A percentile compares a stretch with the other conserved stretches of the same genome.
Evolutionary conservation across 2,113 vertebrate species (phyloP).

Genomic region (Dermatemys mawii): DNA sequence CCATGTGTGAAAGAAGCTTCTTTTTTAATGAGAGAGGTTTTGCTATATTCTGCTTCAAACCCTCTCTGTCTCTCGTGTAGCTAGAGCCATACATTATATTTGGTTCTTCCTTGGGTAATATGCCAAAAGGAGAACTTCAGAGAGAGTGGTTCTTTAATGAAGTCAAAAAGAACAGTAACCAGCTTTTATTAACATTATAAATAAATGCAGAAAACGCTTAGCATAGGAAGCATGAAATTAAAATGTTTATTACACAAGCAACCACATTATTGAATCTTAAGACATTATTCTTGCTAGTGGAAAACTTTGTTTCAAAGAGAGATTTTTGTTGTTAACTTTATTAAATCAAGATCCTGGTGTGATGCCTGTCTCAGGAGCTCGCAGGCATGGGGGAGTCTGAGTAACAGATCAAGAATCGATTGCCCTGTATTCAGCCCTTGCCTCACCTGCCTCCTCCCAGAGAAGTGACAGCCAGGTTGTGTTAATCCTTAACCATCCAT

Average conservation of each 20-base stretch:
- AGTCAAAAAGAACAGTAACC: accelerated
- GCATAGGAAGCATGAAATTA: neutral
- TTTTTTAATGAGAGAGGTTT: neutral
- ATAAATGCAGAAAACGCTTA: neutral
- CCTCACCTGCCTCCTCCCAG: neutral
- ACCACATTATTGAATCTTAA: neutral
- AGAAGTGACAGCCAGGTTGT: accelerated
- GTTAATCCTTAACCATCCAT: accelerated
- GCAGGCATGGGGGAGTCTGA: too few species aligned
- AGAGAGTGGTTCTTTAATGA: neutral
- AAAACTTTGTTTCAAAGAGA: neutral
- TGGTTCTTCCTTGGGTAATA: neutral
- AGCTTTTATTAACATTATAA: neutral
- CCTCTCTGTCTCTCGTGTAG: neutral
- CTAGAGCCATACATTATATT: neutral
- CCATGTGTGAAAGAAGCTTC: accelerated
- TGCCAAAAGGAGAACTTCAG: neutral
- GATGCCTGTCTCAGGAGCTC: neutral
- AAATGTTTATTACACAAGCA: neutral
- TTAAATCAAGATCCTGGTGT: neutral
- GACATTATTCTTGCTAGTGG: neutral
- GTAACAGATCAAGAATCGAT: neutral
- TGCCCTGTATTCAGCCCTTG: neutral
- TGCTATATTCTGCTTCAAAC: accelerated
- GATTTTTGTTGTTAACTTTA: neutral